phyloP scores from a whole-genome alignment of 2,888 invertebrate species.

The Xanthorhoe designata region DNA sequence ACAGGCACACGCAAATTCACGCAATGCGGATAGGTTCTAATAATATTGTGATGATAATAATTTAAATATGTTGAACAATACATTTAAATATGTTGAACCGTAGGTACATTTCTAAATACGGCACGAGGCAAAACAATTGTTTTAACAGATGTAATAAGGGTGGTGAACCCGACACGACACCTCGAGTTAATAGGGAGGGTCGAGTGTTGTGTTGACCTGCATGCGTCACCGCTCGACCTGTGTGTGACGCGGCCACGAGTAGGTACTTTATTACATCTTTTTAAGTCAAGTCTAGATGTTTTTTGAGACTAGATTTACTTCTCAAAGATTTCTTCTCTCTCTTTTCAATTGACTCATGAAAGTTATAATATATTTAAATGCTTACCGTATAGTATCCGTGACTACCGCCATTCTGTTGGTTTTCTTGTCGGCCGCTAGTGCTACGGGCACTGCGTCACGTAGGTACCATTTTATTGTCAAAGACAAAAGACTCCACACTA shows the following conservation, averaged over 20 bases:
- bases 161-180: not conserved
- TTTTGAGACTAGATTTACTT: not conserved
- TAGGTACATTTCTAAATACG: not conserved
- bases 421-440: slow-evolving; percentile 84
- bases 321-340: too few species aligned
- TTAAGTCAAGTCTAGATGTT: not conserved
- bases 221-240: slow-evolving; percentile 10
- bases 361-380: slow-evolving; percentile 28
- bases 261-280: not conserved
- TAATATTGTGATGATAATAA: not conserved
- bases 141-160: not conserved
- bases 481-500: slow-evolving; percentile 90
- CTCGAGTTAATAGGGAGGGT: slow-evolving; percentile 4
- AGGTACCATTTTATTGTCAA: slow-evolving; percentile 89
- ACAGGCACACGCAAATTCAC: too few species aligned
- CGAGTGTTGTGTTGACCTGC: slow-evolving; percentile 7
- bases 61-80: not conserved
- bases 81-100: not conserved
- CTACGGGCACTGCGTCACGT: slow-evolving; percentile 80
- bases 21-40: too few species aligned
- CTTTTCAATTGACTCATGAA: too few species aligned
- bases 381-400: slow-evolving; percentile 87
- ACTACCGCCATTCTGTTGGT: slow-evolving; percentile 89
- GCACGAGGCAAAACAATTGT: not conserved
- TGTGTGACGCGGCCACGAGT: not conserved